phyloP scores from a whole-genome alignment of 2,888 invertebrate genomes.

The Acronicta alni region DNA sequence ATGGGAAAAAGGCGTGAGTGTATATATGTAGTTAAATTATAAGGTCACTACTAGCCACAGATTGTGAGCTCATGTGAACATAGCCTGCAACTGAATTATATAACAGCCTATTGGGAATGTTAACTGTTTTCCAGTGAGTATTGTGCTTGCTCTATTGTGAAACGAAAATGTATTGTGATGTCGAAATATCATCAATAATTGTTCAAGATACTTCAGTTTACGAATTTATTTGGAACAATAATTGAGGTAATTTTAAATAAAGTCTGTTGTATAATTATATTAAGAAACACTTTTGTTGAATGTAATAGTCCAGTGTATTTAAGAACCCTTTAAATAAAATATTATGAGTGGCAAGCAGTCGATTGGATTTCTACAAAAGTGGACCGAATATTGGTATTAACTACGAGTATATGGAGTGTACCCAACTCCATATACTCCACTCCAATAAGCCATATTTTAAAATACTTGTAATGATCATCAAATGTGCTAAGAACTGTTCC shows the following conservation, averaged over 20 bases:
- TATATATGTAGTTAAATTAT: too few species aligned
- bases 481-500: too few species aligned
- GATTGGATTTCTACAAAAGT: too few species aligned
- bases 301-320: too few species aligned
- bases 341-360: too few species aligned
- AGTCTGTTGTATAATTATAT: not conserved
- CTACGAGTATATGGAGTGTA: too few species aligned
- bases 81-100: slow-evolving; percentile 4
- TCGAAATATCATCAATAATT: slow-evolving; percentile 21
- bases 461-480: too few species aligned
- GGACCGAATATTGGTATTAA: too few species aligned
- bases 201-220: slow-evolving; percentile 29
- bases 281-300: not conserved
- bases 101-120: slow-evolving; percentile 12
- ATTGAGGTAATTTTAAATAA: slow-evolving; percentile 1
- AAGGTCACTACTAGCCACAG: not conserved
- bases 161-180: slow-evolving; percentile 37
- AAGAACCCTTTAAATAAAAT: too few species aligned
- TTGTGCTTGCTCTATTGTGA: slow-evolving; percentile 44
- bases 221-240: slow-evolving; percentile 8
- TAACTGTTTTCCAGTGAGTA: slow-evolving; percentile 40
- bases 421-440: too few species aligned
- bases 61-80: not conserved
- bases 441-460: too few species aligned
- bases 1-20: too few species aligned